Evolutionary conservation across 1,140 invertebrate species (phyloP), one percentile per base, ranked within the genome.

Genomic region (Bombus consobrinus): DNA sequence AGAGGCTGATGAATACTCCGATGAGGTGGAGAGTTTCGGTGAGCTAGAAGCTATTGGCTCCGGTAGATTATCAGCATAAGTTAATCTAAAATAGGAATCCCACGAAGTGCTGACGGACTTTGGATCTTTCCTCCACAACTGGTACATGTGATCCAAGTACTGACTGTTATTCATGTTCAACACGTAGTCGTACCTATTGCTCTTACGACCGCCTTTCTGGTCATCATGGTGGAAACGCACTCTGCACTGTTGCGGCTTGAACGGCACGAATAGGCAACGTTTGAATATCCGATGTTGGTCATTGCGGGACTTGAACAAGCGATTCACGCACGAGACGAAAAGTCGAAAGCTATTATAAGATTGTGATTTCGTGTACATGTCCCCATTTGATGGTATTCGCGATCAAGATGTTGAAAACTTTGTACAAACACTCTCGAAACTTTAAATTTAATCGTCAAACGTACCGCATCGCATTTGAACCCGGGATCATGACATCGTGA

Each of bases 31-130:
- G 1, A 3, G 3, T 62, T 62, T n/a, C 59, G 28, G 3, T 62
- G 59, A 1, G 12, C 6, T n/a, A 28, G 28, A 62, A 12, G 28
- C 12, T 18, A 2, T 8, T 12, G 53, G 3, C 10, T 37, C 12
- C 1, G 37, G 15, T 12, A 88, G 28, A 18, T 78, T 69, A 1
- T 72, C 53, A 6, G 75, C 8, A 8, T 85, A 32, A 43, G 95
- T 94, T 53, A 93, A 91, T 62, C 79, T 82, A 86, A 96, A 96
- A 81, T 95, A 95, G 9, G 88, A 79, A 57, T 95, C 94, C 95
- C 96, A 96, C 0, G 95, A 95, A 83, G 77, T 13, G 28, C 68
- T 83, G 5, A 94, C 92, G 0, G 93, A 93, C 0, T 85, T 88
- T 13, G 76, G 80, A 53, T 94, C 79, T 13, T 89, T 86, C 3